Evolutionary conservation across 2,888 invertebrate genomes (phyloP).

Genomic region (Neria commutata): DNA sequence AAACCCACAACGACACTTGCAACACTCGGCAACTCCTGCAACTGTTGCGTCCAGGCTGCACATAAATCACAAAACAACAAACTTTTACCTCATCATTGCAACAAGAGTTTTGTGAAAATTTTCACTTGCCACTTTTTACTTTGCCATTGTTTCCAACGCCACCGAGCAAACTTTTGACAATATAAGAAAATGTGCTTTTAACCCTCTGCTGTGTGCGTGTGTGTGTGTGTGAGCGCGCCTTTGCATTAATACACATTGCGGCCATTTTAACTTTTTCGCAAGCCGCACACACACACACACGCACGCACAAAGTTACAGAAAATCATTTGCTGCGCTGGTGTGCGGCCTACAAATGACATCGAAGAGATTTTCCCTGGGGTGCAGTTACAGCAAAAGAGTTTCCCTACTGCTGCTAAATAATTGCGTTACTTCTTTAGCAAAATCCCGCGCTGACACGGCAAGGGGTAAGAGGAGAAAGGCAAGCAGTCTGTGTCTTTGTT

Average conservation of each 20-base stretch:
- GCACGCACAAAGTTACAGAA: too few relatives aligned
- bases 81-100: not conserved
- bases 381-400: conserved; percentile 18
- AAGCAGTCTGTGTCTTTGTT: conserved; percentile 20
- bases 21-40: not conserved
- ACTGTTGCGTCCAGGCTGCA: not conserved
- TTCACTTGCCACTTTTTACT: conserved; percentile 9
- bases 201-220: conserved; percentile 39
- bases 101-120: not conserved
- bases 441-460: conserved; percentile 16
- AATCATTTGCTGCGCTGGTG: too few relatives aligned
- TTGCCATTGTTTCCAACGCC: conserved; percentile 42
- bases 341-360: too few relatives aligned
- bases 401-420: conserved; percentile 37
- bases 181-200: conserved; percentile 36
- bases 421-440: conserved; percentile 15
- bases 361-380: conserved; percentile 35
- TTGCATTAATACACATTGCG: too few relatives aligned
- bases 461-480: conserved; percentile 13
- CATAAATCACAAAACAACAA: not conserved
- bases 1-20: not conserved
- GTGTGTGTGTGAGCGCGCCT: not conserved
- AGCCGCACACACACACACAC: not conserved
- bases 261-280: too few relatives aligned
- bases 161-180: not conserved